Evolutionary conservation across 2,888 invertebrate genomes (phyloP).

Genomic region (Hemicrepidius hirtus): DNA sequence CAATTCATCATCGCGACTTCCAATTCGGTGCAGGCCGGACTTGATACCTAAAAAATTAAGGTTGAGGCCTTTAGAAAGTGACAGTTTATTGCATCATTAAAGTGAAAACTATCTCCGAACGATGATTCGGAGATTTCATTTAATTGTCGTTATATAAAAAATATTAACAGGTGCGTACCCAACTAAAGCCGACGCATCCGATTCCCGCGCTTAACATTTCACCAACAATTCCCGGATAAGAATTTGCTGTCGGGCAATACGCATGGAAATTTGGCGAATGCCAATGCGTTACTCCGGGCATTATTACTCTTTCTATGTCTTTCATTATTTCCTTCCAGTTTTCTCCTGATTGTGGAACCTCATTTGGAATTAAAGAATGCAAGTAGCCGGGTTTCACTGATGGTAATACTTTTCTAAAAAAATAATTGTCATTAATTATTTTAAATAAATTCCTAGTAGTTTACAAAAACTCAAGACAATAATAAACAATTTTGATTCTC

Average conservation of each 20-base stretch:
- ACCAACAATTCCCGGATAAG: slow-evolving; percentile 89
- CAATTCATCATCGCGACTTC: slow-evolving; percentile 96
- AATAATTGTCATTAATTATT: slow-evolving; percentile 1
- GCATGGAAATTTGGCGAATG: slow-evolving; percentile 95
- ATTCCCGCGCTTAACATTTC: slow-evolving; percentile 90
- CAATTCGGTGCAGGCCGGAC: slow-evolving; percentile 89
- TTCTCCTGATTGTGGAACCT: slow-evolving; percentile 89
- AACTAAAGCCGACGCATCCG: slow-evolving; percentile 90
- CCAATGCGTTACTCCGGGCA: slow-evolving; percentile 98
- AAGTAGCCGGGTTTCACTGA: slow-evolving; percentile 94
- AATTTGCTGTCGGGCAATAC: slow-evolving; percentile 91
- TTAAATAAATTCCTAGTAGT: no score
- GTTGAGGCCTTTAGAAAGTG: slow-evolving; percentile 23
- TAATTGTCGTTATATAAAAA: neutral
- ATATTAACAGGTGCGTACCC: slow-evolving; percentile 78
- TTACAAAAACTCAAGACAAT: no score
- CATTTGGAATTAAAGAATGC: slow-evolving; percentile 84
- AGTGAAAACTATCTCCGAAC: slow-evolving; percentile 36
- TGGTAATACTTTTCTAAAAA: slow-evolving; percentile 84
- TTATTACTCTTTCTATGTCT: slow-evolving; percentile 90
- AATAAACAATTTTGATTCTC: no score
- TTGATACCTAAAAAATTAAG: slow-evolving; percentile 62
- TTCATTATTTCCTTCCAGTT: slow-evolving; percentile 89
- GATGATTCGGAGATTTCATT: neutral
- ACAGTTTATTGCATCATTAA: slow-evolving; percentile 34